Conservation (phyloP, 2,888 invertebrate species). For the Esperia sulphurella region DNA sequence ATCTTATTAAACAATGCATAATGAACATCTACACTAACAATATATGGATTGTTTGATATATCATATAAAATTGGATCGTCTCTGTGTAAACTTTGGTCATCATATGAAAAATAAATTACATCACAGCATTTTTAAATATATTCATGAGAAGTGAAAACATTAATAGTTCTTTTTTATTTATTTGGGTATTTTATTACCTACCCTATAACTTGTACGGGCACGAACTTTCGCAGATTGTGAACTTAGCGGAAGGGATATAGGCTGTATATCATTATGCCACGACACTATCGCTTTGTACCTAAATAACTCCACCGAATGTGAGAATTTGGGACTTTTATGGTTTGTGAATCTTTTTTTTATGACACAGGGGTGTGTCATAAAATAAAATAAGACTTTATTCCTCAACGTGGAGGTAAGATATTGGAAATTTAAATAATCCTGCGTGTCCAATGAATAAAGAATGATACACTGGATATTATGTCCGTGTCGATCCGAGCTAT, state of each 20-base stretch:
- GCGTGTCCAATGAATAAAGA: not conserved
- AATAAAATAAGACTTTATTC: no score
- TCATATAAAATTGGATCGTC: no score
- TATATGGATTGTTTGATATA: no score
- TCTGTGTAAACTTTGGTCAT: no score
- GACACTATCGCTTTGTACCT: constrained; percentile 2
- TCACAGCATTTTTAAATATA: no score
- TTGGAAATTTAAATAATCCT: not conserved
- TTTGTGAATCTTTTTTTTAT: not conserved
- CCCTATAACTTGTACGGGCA: not conserved
- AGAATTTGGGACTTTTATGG: constrained; percentile 1
- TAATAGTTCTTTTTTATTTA: not conserved
- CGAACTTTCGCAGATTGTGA: constrained; percentile 3
- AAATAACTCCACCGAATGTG: constrained; percentile 2
- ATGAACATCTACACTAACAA: no score
- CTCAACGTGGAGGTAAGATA: not conserved
- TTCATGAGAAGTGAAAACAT: not conserved
- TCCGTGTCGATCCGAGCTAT: no score
- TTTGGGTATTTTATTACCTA: constrained; percentile 2
- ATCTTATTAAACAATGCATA: no score
- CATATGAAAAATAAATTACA: no score
- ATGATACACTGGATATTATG: not conserved
- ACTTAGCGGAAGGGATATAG: constrained; percentile 2
- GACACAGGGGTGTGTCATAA: not conserved
- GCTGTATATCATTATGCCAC: constrained; percentile 2